Percentiles rank a stretch among this genome's conserved stretches.
These are phyloP conservation scores for Biston stratarius DNA, from an alignment of 2,888 invertebrate species.

Conservation along the genomic window DNA sequence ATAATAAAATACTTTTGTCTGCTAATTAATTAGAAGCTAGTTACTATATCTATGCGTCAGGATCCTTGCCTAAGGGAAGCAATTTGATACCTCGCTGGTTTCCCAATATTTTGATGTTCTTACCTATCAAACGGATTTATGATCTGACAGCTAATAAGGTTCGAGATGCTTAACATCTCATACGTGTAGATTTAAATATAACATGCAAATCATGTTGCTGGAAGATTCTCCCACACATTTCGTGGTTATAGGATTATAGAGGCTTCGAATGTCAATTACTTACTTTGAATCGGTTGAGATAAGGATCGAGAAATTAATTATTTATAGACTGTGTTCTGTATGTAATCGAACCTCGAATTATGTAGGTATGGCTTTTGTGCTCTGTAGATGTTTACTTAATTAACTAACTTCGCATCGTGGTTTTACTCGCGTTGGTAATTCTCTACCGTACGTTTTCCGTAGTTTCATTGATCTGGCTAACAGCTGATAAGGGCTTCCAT, in stretches of 20 bases:
- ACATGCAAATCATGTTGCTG: slow-evolving; percentile 23
- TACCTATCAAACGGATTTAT: slow-evolving; percentile 40
- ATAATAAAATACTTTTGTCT: background rate
- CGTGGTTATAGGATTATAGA: slow-evolving; percentile 18
- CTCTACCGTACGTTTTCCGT: too few relatives aligned
- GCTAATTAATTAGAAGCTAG: background rate
- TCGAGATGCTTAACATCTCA: slow-evolving; percentile 21
- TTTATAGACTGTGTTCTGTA: slow-evolving; percentile 21
- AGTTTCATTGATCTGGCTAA: too few relatives aligned
- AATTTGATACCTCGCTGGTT: slow-evolving; percentile 60
- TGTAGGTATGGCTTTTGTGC: too few relatives aligned
- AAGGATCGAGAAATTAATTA: slow-evolving; percentile 21
- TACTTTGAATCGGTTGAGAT: slow-evolving; percentile 9
- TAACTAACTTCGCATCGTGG: background rate
- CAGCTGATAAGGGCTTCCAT: too few relatives aligned
- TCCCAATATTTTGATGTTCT: slow-evolving; percentile 55
- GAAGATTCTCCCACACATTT: slow-evolving; percentile 17
- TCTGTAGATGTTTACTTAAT: background rate
- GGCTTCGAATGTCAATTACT: slow-evolving; percentile 10
- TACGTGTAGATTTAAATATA: slow-evolving; percentile 22
- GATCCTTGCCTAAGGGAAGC: slow-evolving; percentile 33
- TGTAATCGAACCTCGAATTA: background rate
- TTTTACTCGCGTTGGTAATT: background rate
- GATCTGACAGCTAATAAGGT: slow-evolving; percentile 39
- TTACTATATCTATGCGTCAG: background rate